Evolutionary conservation across 2,888 invertebrate genomes (phyloP).

Genomic region (Erannis defoliaria): DNA sequence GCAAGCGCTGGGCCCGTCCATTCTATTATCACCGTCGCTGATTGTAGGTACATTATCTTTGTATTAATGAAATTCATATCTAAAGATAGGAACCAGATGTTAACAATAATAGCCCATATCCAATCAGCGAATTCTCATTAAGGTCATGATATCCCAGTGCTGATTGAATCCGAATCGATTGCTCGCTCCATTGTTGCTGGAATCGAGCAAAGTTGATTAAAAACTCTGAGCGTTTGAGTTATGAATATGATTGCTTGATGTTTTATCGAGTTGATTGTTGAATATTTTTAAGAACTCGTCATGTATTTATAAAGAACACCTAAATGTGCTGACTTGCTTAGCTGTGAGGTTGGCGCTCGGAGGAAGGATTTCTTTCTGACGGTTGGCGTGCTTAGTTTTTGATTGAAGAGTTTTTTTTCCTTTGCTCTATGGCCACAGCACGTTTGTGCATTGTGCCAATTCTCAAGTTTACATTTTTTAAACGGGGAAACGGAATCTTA

Average conservation of each 20-base stretch:
- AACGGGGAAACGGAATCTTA: too few species aligned
- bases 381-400: too few species aligned
- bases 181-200: constrained; percentile 61
- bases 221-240: constrained; percentile 36
- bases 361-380: too few species aligned
- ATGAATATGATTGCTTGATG: constrained; percentile 27
- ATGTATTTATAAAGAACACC: too few species aligned
- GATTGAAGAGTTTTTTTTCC: too few species aligned
- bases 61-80: constrained; percentile 1
- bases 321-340: too few species aligned
- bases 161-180: constrained; percentile 76
- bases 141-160: constrained; percentile 52
- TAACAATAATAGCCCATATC: constrained; percentile 33
- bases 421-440: too few species aligned
- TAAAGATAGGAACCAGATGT: constrained; percentile 23
- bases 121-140: constrained; percentile 51
- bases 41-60: neutral
- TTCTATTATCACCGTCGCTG: too few species aligned
- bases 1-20: too few species aligned
- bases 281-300: neutral
- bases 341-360: too few species aligned
- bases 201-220: constrained; percentile 69
- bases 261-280: neutral
- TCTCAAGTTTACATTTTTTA: too few species aligned
- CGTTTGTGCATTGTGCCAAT: too few species aligned